Percentiles rank a stretch among this genome's conserved stretches.
Evolutionary conservation across 1,140 invertebrate species (phyloP).

Genomic region (Plectrocnemia conspersa): DNA sequence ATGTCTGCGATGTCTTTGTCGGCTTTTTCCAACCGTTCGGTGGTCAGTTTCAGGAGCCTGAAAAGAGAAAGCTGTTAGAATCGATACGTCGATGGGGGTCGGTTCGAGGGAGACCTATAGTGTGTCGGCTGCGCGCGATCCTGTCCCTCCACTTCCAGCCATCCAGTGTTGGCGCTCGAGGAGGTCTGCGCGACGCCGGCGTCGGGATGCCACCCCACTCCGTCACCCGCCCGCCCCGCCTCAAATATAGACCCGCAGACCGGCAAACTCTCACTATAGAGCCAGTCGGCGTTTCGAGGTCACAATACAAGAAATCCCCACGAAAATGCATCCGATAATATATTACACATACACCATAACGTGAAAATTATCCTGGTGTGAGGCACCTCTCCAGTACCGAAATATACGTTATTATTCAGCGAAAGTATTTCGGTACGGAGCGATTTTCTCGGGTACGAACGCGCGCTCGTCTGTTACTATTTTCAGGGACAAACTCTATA

Average conservation of each 20-base stretch:
- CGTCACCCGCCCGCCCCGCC: slow-evolving; percentile 3
- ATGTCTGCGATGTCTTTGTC: slow-evolving; percentile 58
- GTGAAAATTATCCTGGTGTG: no score
- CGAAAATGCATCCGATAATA: no score
- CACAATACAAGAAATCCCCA: not conserved
- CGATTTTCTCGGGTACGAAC: not conserved
- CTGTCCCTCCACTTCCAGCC: slow-evolving; percentile 32
- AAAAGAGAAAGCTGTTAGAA: slow-evolving; percentile 34
- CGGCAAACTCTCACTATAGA: not conserved
- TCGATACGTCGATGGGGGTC: not conserved
- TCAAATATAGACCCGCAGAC: slow-evolving; percentile 15
- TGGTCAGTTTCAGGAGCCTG: slow-evolving; percentile 42
- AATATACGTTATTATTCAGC: not conserved
- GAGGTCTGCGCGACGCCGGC: slow-evolving; percentile 14
- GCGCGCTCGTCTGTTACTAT: not conserved
- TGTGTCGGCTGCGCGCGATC: slow-evolving; percentile 3
- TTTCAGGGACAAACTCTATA: not conserved
- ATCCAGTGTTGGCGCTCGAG: slow-evolving; percentile 32
- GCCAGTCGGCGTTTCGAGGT: not conserved
- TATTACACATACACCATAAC: no score
- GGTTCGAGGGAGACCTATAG: not conserved
- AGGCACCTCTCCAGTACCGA: no score
- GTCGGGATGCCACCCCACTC: slow-evolving; percentile 5
- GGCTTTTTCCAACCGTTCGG: slow-evolving; percentile 44
- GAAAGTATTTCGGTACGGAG: not conserved